phyloP scores from a whole-genome alignment of 2,113 vertebrate genomes.

The Scopus umbretta region DNA sequence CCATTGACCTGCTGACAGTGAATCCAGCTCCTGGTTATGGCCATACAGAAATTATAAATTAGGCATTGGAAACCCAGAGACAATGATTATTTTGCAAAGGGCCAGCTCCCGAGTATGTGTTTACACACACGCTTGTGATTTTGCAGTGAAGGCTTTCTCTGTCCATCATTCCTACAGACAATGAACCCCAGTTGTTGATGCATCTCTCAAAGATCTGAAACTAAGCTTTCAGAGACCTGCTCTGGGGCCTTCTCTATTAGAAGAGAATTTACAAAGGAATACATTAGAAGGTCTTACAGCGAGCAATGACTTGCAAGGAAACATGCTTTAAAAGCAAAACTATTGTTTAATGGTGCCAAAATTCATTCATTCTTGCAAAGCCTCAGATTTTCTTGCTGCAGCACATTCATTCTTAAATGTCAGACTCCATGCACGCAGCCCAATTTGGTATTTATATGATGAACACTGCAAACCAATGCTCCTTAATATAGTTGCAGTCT shows the following conservation, averaged over 20 bases:
- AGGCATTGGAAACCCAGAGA: not conserved
- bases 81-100: not conserved
- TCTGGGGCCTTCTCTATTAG: not conserved
- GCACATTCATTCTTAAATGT: constrained; percentile 49
- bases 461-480: not conserved
- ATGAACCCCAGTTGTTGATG: not conserved
- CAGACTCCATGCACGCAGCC: not conserved
- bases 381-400: constrained; percentile 6
- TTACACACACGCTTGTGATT: not conserved
- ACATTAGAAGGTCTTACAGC: not conserved
- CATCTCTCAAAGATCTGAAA: not conserved
- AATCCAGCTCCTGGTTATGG: not conserved
- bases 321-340: constrained; percentile 9
- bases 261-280: not conserved
- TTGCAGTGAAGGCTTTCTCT: not conserved
- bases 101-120: not conserved
- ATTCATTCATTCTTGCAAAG: constrained; percentile 28
- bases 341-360: constrained; percentile 12
- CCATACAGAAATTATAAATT: not conserved
- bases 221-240: not conserved
- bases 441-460: constrained; percentile 21
- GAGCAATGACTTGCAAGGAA: not conserved
- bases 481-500: constrained; percentile 45
- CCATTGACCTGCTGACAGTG: not conserved
- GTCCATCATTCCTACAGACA: not conserved